Percentiles rank a stretch among this genome's conserved stretches.
These are phyloP conservation scores for Empis livida DNA, from an alignment of 2,888 invertebrate species.

Conservation along the genomic window DNA sequence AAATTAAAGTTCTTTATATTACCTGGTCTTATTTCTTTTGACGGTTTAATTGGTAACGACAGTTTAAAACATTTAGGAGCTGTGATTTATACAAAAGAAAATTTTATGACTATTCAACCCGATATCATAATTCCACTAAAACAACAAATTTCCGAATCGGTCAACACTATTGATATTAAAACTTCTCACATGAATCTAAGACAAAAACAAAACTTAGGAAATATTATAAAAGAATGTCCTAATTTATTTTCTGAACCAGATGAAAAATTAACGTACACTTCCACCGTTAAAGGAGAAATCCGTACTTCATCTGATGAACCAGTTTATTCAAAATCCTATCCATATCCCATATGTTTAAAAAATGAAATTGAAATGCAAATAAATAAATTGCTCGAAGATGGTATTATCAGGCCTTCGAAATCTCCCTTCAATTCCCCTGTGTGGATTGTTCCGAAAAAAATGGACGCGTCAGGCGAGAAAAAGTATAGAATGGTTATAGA, in stretches of 20 bases:
- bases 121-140: neutral
- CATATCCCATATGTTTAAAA: neutral
- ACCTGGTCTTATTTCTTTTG: neutral
- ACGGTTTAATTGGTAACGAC: neutral
- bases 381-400: neutral
- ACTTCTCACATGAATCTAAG: conserved; percentile 3
- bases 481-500: conserved; percentile 7
- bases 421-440: conserved; percentile 1
- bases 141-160: conserved; percentile 5
- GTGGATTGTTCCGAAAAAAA: conserved; percentile 6
- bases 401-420: neutral
- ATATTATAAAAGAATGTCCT: neutral
- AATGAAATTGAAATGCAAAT: neutral
- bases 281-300: conserved; percentile 1
- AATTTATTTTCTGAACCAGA: neutral
- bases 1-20: neutral
- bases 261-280: conserved; percentile 1
- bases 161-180: conserved; percentile 4
- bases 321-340: neutral
- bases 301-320: neutral
- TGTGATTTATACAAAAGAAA: neutral
- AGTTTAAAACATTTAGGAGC: neutral
- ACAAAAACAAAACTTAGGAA: conserved; percentile 3
- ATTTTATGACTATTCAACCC: neutral
- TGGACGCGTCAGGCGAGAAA: conserved; percentile 5